phyloP scores from a whole-genome alignment of 2,797 vertebrate species.

The Pangasius sanitwongsei region DNA sequence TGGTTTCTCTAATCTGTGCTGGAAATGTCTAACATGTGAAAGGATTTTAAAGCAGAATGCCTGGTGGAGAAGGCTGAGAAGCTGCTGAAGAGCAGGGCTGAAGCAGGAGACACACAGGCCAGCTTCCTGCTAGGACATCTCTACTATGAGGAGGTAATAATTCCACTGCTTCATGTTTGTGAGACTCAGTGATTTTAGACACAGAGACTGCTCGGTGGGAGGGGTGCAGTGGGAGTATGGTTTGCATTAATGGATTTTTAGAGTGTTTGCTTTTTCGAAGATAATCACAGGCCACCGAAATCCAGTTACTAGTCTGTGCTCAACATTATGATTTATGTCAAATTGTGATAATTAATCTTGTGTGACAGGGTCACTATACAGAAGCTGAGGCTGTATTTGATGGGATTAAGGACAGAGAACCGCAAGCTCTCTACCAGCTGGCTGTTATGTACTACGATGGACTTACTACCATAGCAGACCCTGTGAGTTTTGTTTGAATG shows the following conservation, averaged over 20 bases:
- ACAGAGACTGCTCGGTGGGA: not conserved
- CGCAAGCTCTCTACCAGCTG: slow-evolving; percentile 79
- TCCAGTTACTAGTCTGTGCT: not conserved
- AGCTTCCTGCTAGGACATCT: slow-evolving; percentile 76
- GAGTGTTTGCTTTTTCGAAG: not conserved
- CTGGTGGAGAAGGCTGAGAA: slow-evolving; percentile 58
- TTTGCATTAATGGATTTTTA: not conserved
- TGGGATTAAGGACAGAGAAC: slow-evolving; percentile 74
- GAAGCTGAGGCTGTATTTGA: slow-evolving; percentile 76
- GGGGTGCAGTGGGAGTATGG: not conserved
- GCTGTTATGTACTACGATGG: slow-evolving; percentile 83
- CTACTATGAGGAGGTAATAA: slow-evolving; percentile 77
- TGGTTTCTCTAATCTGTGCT: not conserved
- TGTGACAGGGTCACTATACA: slow-evolving; percentile 72
- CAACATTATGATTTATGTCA: not conserved
- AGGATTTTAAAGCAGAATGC: slow-evolving; percentile 20
- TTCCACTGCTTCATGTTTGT: not conserved
- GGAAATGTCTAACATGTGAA: not conserved
- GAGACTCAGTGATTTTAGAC: not conserved
- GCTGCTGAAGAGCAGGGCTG: slow-evolving; percentile 58
- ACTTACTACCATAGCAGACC: slow-evolving; percentile 69
- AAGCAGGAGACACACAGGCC: slow-evolving; percentile 64
- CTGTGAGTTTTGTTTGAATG: slow-evolving; percentile 67
- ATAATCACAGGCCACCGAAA: not conserved
- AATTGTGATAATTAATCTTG: slow-evolving; percentile 6